A percentile compares a stretch with the other conserved stretches of the same genome.
Conservation (phyloP, 2,888 invertebrate genomes). For the Gandaritis pyraliata region DNA sequence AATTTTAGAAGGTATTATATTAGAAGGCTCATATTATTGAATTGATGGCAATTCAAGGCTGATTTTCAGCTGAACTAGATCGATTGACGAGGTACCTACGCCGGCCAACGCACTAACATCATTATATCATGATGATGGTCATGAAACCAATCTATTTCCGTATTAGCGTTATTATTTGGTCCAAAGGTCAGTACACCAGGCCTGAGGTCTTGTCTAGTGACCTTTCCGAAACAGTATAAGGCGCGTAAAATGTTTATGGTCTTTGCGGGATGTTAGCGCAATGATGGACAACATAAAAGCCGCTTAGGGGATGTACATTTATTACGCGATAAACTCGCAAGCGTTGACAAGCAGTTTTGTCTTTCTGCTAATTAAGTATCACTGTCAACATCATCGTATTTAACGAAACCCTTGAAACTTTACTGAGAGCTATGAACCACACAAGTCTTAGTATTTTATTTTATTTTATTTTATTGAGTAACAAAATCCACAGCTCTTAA, state of each 20-base stretch:
- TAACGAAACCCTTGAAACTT: neutral
- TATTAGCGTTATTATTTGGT: neutral
- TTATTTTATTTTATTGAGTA: too few species aligned
- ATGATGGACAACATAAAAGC: conserved; percentile 28
- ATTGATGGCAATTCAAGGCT: too few species aligned
- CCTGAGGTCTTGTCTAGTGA: conserved; percentile 25
- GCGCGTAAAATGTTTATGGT: conserved; percentile 35
- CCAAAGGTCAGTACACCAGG: conserved; percentile 26
- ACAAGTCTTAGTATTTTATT: neutral
- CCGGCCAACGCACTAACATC: conserved; percentile 19
- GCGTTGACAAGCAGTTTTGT: conserved; percentile 10
- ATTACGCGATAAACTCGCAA: conserved; percentile 11
- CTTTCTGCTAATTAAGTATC: neutral
- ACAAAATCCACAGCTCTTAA: too few species aligned
- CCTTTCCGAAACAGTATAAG: conserved; percentile 20
- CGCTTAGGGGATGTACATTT: conserved; percentile 20
- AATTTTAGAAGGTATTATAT: too few species aligned
- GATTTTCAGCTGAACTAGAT: too few species aligned
- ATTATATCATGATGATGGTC: neutral
- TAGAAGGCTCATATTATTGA: too few species aligned
- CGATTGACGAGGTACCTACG: too few species aligned
- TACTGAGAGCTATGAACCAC: neutral
- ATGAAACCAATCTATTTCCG: conserved; percentile 27
- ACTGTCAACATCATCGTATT: neutral
- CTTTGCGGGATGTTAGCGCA: conserved; percentile 23